Evolutionary conservation across 37 sponge, comb jelly and placozoan species (phyloP), one percentile per base, ranked within the genome.

Genomic region (Halisarca cf. caerulea): DNA sequence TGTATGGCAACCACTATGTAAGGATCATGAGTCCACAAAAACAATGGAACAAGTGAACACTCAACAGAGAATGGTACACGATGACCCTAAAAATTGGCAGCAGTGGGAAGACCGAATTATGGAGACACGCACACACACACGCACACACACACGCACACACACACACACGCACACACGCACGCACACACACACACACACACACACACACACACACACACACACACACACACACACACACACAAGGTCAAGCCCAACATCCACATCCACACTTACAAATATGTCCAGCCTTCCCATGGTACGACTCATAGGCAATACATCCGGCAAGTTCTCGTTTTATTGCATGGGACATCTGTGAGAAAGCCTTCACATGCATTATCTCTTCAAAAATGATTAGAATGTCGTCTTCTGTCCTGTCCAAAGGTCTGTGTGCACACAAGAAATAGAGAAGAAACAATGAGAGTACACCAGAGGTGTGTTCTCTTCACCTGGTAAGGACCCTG

Each of bases 371-470:
- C 30, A 94, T 35, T 27, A 94, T 59, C 58, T 94, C 95, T 32
- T 94, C 95, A 62, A 88, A 94, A 42, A 94, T 91, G 81, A 89
- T 57, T 25, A 88, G 80, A 54, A 91, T 85, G 38, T 94, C 95
- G 25, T 94, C 90, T 33, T 89, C 95, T 43, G 83, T 82, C 24
- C 95, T 59, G 72, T 91, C 87, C 4, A 55, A 66, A 3, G 95
- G 92, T 3, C 95, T 94, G 78, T 15, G 6, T 8, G 27, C 32
- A 23, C 17, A 34, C 35, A 6, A 47, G 51, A 47, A 11, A 47
- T 47, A 47, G 51, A 47, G 51, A 47, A 11, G 51, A 6, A 11
- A 28, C 24, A 28, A 21, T 6, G 5, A 23, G 24, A 9, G 15
- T 28, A 20, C 40, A 73, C 40, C 51, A 47, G 51, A 47, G 51